Evolutionary conservation across 2,797 vertebrate species (phyloP).

Genomic region (Oryzias dopingdopingensis): DNA sequence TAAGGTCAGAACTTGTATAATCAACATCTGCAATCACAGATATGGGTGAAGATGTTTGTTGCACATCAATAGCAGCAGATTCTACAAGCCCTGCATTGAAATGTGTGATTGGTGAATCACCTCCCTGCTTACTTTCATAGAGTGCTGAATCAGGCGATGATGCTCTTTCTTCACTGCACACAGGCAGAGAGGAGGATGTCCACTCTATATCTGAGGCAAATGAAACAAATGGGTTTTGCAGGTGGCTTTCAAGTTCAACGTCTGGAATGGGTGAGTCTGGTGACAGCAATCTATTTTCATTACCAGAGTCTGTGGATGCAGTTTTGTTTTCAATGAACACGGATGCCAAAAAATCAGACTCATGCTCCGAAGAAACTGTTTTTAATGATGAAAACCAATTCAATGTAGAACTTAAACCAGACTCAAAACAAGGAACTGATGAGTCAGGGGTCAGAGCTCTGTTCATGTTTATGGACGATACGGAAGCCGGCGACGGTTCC

Average conservation of each 20-base stretch:
- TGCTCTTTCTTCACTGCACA: slow-evolving; percentile 28
- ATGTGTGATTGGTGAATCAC: slow-evolving; percentile 27
- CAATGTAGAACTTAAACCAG: not conserved
- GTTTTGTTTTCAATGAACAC: slow-evolving; percentile 22
- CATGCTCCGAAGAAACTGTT: slow-evolving; percentile 29
- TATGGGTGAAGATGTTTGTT: slow-evolving; percentile 14
- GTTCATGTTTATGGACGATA: slow-evolving; percentile 34
- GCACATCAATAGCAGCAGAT: not conserved
- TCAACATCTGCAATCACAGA: slow-evolving; percentile 31
- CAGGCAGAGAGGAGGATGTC: not conserved
- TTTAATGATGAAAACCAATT: slow-evolving; percentile 30
- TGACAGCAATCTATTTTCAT: slow-evolving; percentile 29
- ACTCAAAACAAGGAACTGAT: slow-evolving; percentile 57
- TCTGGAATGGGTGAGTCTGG: slow-evolving; percentile 62
- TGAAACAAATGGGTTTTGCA: slow-evolving; percentile 30
- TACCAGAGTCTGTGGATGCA: slow-evolving; percentile 26
- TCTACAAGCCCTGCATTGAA: slow-evolving; percentile 16
- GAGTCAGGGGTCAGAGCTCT: slow-evolving; percentile 57
- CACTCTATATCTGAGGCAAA: slow-evolving; percentile 32
- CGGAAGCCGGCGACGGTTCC: slow-evolving; percentile 46
- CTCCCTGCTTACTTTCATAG: slow-evolving; percentile 30
- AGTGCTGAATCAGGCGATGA: slow-evolving; percentile 34
- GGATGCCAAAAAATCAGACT: not conserved
- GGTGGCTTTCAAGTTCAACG: slow-evolving; percentile 28
- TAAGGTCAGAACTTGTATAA: slow-evolving; percentile 14